A percentile compares a stretch with the other conserved stretches of the same genome.
These are phyloP conservation scores for Diorhabda elongata DNA, from an alignment of 1,140 invertebrate species.

Conservation along the genomic window DNA sequence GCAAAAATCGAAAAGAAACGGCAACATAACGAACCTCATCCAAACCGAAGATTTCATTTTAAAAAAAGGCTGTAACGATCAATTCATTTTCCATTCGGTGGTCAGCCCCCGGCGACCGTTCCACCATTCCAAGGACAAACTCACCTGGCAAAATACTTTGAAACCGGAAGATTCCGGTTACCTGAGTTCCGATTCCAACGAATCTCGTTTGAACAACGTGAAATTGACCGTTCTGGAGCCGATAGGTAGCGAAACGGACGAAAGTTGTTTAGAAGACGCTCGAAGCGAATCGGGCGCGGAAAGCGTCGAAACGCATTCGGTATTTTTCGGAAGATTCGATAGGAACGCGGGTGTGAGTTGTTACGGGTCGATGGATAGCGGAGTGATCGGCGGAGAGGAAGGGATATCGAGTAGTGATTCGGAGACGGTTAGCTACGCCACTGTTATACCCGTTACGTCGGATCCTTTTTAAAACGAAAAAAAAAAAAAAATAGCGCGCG, in stretches of 20 bases:
- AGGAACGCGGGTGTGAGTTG: conserved; percentile 36
- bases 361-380: conserved; percentile 27
- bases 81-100: conserved; percentile 21
- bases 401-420: conserved; percentile 45
- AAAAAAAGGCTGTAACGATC: conserved; percentile 21
- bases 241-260: conserved; percentile 67
- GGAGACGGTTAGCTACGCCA: conserved; percentile 51
- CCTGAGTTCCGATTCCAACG: conserved; percentile 70
- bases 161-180: conserved; percentile 66
- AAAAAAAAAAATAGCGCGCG: too few relatives aligned
- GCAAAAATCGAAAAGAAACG: conserved; percentile 24
- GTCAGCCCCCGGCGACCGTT: background rate
- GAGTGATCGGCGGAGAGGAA: conserved; percentile 26
- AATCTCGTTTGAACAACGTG: conserved; percentile 39
- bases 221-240: background rate
- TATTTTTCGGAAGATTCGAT: conserved; percentile 66
- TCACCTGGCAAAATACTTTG: conserved; percentile 22
- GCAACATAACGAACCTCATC: conserved; percentile 21
- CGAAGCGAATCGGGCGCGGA: conserved; percentile 79
- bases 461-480: background rate
- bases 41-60: conserved; percentile 24
- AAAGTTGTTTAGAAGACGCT: conserved; percentile 62
- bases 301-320: conserved; percentile 77
- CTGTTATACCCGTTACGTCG: conserved; percentile 42
- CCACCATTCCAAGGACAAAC: conserved; percentile 7